Evolutionary conservation across 1,140 invertebrate species (phyloP).

Genomic region (Eupristina koningsbergeri): DNA sequence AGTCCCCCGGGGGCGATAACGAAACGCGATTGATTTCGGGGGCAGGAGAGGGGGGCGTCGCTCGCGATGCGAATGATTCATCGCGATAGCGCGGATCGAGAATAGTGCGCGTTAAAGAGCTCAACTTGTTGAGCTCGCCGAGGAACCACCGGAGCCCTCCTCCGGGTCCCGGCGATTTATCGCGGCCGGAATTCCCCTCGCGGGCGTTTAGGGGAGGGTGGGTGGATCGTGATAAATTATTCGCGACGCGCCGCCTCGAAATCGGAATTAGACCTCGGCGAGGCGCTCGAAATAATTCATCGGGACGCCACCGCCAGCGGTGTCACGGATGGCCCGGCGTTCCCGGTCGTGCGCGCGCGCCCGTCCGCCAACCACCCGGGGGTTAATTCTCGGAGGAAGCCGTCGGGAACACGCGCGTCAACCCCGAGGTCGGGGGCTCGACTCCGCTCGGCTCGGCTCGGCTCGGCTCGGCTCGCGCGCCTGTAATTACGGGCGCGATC

Average conservation of each 20-base stretch:
- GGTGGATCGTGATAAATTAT: background rate
- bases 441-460: too few relatives aligned
- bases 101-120: conserved; percentile 28
- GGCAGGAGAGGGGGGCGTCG: background rate
- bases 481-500: conserved; percentile 6
- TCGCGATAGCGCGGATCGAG: background rate
- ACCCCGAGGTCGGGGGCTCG: too few relatives aligned
- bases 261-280: conserved; percentile 3
- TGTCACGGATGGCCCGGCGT: background rate
- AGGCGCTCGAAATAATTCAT: background rate
- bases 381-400: background rate
- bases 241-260: background rate
- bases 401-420: background rate
- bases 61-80: conserved; percentile 3
- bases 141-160: background rate
- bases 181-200: background rate
- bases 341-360: too few relatives aligned
- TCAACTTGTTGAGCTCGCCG: conserved; percentile 42
- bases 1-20: background rate
- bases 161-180: background rate
- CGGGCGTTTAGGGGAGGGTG: background rate
- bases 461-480: background rate
- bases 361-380: too few relatives aligned
- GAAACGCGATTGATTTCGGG: conserved; percentile 9
- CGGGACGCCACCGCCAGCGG: background rate